These are phyloP conservation scores for Austrofundulus limnaeus DNA, from an alignment of 2,113 vertebrate genomes.

Conservation along the genomic window DNA sequence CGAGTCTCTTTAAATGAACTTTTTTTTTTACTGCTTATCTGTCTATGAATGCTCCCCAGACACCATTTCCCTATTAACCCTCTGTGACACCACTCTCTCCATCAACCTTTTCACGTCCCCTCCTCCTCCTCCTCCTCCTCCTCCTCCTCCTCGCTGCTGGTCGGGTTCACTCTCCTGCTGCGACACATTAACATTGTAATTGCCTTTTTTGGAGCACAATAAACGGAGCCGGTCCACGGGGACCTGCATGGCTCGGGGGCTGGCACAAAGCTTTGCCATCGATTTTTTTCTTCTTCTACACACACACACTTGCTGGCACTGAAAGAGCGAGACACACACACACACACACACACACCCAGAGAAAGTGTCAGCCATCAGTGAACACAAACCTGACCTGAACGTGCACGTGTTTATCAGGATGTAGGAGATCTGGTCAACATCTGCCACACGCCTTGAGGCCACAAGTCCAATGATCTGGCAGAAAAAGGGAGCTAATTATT, in stretches of 20 bases:
- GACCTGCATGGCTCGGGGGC: conserved; percentile 63
- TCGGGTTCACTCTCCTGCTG: conserved; percentile 66
- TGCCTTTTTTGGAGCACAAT: conserved; percentile 83
- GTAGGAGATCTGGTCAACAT: conserved; percentile 26
- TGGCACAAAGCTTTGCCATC: conserved; percentile 70
- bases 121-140: too few relatives aligned
- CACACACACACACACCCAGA: conserved; percentile 21
- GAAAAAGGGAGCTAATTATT: conserved; percentile 34
- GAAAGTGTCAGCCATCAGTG: conserved; percentile 49
- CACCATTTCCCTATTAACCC: conserved; percentile 80
- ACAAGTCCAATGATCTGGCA: not conserved
- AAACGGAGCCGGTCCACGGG: conserved; percentile 66
- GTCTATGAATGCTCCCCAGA: conserved; percentile 71
- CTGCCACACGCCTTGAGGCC: conserved; percentile 29
- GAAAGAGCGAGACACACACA: conserved; percentile 14
- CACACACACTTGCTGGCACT: conserved; percentile 65
- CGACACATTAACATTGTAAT: conserved; percentile 96
- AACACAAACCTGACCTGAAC: conserved; percentile 51
- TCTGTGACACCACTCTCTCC: conserved; percentile 74
- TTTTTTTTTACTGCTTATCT: conserved; percentile 6
- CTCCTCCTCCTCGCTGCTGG: conserved; percentile 33
- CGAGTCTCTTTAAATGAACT: too few relatives aligned
- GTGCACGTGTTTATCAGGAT: conserved; percentile 21
- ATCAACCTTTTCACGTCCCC: conserved; percentile 39
- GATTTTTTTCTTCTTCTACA: conserved; percentile 72